phyloP scores from a whole-genome alignment of 2,888 invertebrate species.

The Stictocephala bisonia region DNA sequence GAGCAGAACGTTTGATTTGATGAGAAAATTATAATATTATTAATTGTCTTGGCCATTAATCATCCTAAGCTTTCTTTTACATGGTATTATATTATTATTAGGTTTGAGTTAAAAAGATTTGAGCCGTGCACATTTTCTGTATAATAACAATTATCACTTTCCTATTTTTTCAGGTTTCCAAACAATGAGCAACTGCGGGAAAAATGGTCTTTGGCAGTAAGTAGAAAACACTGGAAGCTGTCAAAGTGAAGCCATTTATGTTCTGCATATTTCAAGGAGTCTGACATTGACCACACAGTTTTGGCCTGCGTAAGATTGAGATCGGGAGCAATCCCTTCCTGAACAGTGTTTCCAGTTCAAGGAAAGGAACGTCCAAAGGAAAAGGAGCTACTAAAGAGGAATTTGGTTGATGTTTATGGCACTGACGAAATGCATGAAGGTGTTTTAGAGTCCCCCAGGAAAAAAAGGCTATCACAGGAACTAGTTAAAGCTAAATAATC shows the following conservation, averaged over 20 bases:
- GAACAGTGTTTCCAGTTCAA: constrained; percentile 25
- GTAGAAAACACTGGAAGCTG: constrained; percentile 46
- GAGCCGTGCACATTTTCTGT: too few relatives aligned
- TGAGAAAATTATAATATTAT: too few relatives aligned
- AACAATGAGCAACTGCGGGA: constrained; percentile 27
- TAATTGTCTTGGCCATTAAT: too few relatives aligned
- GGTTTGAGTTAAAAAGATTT: too few relatives aligned
- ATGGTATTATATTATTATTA: too few relatives aligned
- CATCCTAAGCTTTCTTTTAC: too few relatives aligned
- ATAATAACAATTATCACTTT: too few relatives aligned
- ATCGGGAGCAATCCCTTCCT: constrained; percentile 36
- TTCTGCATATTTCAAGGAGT: constrained; percentile 45
- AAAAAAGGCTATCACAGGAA: neutral
- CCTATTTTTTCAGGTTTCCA: constrained; percentile 37
- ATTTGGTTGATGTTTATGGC: neutral
- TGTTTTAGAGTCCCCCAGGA: constrained; percentile 23
- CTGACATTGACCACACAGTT: constrained; percentile 44
- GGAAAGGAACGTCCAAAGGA: neutral
- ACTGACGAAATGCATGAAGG: neutral
- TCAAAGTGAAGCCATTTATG: constrained; percentile 43
- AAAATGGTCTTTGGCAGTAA: constrained; percentile 40
- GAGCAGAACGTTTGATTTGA: too few relatives aligned
- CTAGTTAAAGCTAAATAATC: neutral
- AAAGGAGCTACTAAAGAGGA: neutral
- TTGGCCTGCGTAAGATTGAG: constrained; percentile 20